Evolutionary conservation across 2,888 invertebrate genomes (phyloP).

Genomic region (Acanthococcus lagerstroemiae): DNA sequence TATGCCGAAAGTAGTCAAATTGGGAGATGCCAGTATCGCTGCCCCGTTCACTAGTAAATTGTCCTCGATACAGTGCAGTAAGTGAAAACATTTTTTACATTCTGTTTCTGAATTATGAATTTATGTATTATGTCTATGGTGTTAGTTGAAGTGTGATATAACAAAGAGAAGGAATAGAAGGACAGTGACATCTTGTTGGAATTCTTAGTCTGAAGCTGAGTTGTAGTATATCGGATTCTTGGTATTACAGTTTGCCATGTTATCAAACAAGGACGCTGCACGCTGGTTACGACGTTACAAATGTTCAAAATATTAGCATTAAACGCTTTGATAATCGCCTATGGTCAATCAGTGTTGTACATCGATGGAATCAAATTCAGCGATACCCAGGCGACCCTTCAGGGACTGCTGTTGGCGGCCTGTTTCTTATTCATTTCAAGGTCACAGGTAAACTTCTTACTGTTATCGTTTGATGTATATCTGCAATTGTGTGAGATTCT

Average conservation of each 20-base stretch:
- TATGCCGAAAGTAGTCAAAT: conserved; percentile 75
- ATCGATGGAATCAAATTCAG: conserved; percentile 96
- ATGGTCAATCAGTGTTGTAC: conserved; percentile 96
- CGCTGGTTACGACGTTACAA: conserved; percentile 95
- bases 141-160: no score
- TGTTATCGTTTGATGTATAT: no score
- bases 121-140: no score
- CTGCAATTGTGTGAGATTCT: neutral
- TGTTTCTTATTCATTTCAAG: conserved; percentile 97
- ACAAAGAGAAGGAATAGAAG: no score
- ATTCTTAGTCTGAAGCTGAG: no score
- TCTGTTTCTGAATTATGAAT: no score
- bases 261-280: conserved; percentile 98
- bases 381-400: conserved; percentile 94
- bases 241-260: conserved; percentile 83
- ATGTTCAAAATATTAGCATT: conserved; percentile 99
- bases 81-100: no score
- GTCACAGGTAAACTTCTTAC: conserved; percentile 74
- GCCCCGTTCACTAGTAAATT: conserved; percentile 97
- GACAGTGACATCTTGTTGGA: no score
- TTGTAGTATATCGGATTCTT: no score
- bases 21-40: conserved; percentile 98
- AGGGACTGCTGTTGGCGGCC: conserved; percentile 87
- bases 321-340: conserved; percentile 93
- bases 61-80: conserved; percentile 90